Base-by-base conservation (phyloP, 2,888 invertebrate species). In the Cerastis leucographa region DNA sequence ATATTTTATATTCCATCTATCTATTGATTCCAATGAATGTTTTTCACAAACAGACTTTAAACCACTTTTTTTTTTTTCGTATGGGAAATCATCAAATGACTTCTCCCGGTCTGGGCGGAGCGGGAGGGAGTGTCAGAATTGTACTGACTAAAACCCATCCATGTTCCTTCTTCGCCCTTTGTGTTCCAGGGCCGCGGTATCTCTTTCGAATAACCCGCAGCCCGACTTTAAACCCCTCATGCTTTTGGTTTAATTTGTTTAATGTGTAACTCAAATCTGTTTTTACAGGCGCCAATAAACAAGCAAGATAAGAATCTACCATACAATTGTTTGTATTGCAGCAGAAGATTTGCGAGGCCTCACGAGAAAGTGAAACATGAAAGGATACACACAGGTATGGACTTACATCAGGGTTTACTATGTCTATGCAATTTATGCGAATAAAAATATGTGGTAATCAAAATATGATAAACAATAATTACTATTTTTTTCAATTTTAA, bases 291-390 rank as follows among this genome's bases (percentile, higher is more conserved):
- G 19, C 85, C 91, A 22, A 83, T 92, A 35, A 92, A 88, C 64
- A 94, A 94, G 72, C 91, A 94, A 76, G 95, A 95, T 84, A 94
- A 94, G 77, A 90, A 93, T 4, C 91, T 96, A 25, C 97, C 97
- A 4, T 98, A 98, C 92, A 97, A 97, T 69, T 98, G 98, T 88
- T 97, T 97, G 77, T 98, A 97, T 90, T 98, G 98, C 88, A 97
- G 97, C 0, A 97, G 98, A 74, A 96, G 97, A 80, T 98, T 98
- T 88, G 96, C 97, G 4, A 96, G 98, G 62, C 98, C 98, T 0
- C 98, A 98, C 88, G 98, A 98, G 88, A 98, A 98, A 93, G 98
- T 98, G 1, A 98, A 98, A 92, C 98, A 98, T 88, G 98, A 98
- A 93, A 96, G 98, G n/a, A 98, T 98, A 89, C 98, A 98, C 87